Conservation (phyloP, 2,113 vertebrate species). For the Centropus unirufus region DNA sequence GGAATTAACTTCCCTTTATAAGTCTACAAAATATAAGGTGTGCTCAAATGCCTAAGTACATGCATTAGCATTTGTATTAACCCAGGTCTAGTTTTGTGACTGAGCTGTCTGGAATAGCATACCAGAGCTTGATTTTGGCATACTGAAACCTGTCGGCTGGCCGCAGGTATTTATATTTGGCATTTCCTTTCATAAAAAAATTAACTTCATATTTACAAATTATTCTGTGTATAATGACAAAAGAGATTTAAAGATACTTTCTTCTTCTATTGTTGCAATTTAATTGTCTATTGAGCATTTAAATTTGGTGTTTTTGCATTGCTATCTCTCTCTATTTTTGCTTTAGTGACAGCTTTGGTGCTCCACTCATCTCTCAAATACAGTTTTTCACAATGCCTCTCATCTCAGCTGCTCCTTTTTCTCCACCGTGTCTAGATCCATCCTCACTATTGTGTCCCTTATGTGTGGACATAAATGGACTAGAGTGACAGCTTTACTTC, state of each 20-base stretch:
- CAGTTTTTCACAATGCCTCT: not conserved
- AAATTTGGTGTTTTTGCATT: not conserved
- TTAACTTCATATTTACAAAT: constrained; percentile 24
- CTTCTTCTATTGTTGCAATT: not conserved
- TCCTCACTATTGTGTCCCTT: not conserved
- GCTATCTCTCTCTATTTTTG: not conserved
- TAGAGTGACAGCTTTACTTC: not conserved
- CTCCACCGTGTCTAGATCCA: fast-evolving
- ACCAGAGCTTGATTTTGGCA: not conserved
- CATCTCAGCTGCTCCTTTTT: not conserved
- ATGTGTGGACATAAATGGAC: not conserved
- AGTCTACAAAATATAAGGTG: not conserved
- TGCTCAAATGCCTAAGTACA: not conserved
- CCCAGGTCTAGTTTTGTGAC: not conserved
- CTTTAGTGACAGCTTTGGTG: not conserved
- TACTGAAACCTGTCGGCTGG: not conserved
- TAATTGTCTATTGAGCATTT: not conserved
- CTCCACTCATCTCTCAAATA: not conserved
- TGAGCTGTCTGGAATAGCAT: not conserved
- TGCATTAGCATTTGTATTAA: not conserved
- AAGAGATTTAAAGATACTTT: not conserved
- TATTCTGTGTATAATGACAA: not conserved
- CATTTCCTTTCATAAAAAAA: not conserved
- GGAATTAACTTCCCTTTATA: constrained; percentile 26
- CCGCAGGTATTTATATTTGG: not conserved